Conservation (phyloP, 1,140 invertebrate species). For the Chironomus tepperi region DNA sequence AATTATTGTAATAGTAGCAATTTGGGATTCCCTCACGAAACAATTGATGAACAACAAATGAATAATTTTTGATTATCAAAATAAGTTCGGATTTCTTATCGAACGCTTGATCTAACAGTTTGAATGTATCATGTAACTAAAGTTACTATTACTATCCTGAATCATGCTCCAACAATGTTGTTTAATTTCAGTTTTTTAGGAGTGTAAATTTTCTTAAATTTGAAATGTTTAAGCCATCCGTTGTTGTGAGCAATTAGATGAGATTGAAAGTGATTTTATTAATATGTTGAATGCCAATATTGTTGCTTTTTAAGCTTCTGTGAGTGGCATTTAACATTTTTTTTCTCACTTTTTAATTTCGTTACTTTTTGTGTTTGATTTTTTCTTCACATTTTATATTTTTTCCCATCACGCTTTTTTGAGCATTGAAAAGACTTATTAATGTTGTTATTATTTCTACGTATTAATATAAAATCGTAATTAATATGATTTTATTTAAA, state of each 20-base stretch:
- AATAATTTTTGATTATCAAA: no score
- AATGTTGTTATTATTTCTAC: background rate
- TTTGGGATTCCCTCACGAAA: no score
- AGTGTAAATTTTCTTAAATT: no score
- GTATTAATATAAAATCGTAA: no score
- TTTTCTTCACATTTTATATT: background rate
- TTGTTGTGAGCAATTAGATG: background rate
- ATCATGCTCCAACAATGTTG: background rate
- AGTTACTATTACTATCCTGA: background rate
- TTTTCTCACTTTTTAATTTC: slow-evolving; percentile 8
- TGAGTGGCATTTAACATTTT: background rate
- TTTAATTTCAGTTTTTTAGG: no score
- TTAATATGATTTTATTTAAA: no score
- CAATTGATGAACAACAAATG: no score
- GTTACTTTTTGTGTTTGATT: background rate
- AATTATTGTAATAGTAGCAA: no score
- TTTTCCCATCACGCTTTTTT: background rate
- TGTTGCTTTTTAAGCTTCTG: background rate
- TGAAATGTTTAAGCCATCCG: no score
- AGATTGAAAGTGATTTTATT: background rate
- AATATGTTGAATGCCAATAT: background rate
- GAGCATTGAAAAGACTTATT: background rate
- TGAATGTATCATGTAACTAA: background rate
- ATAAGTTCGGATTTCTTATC: no score
- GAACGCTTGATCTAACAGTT: no score